Conservation (phyloP, 2,888 invertebrate species). For the Oxystoma pomonae region DNA sequence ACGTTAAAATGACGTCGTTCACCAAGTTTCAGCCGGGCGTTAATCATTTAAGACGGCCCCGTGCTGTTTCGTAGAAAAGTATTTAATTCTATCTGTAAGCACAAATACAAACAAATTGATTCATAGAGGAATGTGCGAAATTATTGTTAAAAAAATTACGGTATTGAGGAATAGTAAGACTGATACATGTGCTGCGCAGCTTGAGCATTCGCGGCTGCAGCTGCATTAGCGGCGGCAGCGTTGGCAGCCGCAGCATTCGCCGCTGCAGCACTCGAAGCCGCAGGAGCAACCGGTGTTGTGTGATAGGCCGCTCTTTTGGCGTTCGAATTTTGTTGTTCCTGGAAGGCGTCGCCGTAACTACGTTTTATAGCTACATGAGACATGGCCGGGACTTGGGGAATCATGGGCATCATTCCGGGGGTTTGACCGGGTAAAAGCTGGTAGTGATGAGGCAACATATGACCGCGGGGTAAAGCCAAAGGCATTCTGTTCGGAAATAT, state of each 20-base stretch:
- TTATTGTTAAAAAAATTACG: no score
- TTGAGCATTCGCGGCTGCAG: background rate
- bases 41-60: no score
- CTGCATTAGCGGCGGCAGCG: constrained; percentile 23
- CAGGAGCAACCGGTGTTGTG: constrained; percentile 28
- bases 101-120: no score
- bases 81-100: no score
- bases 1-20: no score
- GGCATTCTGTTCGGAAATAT: constrained; percentile 19
- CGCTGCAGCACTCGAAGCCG: constrained; percentile 16
- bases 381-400: constrained; percentile 39
- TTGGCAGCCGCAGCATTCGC: background rate
- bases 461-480: constrained; percentile 7
- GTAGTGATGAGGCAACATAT: constrained; percentile 17
- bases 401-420: constrained; percentile 36
- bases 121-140: no score
- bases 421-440: constrained; percentile 14
- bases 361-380: constrained; percentile 43
- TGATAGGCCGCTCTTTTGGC: constrained; percentile 43
- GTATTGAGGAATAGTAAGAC: no score
- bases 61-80: no score
- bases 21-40: no score
- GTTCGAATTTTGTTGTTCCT: constrained; percentile 38
- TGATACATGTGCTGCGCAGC: background rate
- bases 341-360: constrained; percentile 46